Base-by-base conservation (phyloP, 2,797 vertebrate genomes). In the Peromyscus eremicus region DNA sequence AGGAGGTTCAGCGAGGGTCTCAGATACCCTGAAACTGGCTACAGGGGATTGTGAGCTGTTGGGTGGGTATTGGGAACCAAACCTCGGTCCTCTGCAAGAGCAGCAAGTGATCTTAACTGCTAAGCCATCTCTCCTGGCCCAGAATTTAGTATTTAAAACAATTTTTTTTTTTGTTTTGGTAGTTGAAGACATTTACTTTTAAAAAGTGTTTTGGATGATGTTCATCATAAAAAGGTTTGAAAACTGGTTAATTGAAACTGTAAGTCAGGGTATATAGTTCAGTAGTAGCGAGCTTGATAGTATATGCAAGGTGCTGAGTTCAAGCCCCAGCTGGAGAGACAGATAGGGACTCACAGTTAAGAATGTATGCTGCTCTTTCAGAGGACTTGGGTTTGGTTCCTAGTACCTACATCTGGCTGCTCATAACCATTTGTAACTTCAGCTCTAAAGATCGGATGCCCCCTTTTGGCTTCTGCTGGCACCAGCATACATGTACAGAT, bases 161-260 rank as follows among this genome's bases (percentile, higher is more conserved):
- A 4, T 43, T 27, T 82, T 91, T 27, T 82, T 91, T 82, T 81
- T 76, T 25, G 25, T 79, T 62, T 89, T 70, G 23, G 23, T 23
- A 49, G 81, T 81, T 77, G 91, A 96, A n/a, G 79, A 85, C 0
- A 12, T 88, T 93, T 83, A 83, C 49, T 89, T 96, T 75, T 88
- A 55, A 43, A 83, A 84, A 88, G 66, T 92, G 70, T 34, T 85
- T 88, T 52, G 29, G n/a, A 77, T 77, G 4, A 77, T 76, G 1
- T 80, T 94, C 62, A 75, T 70, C 43, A 62, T n/a, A 83, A 94
- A 96, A 82, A 37, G 13, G 23, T 86, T 49, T 88, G n/a, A 92
- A 95, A 89, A 87, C 57, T 80, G n/a, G 16, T 71, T 49, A 90
- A 8, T 73, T 81, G 79, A 95, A 81, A 81, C 10, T 52, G 11